These are phyloP conservation scores for Sebastes vulpes DNA, from an alignment of 2,797 vertebrate genomes.

Conservation along the genomic window DNA sequence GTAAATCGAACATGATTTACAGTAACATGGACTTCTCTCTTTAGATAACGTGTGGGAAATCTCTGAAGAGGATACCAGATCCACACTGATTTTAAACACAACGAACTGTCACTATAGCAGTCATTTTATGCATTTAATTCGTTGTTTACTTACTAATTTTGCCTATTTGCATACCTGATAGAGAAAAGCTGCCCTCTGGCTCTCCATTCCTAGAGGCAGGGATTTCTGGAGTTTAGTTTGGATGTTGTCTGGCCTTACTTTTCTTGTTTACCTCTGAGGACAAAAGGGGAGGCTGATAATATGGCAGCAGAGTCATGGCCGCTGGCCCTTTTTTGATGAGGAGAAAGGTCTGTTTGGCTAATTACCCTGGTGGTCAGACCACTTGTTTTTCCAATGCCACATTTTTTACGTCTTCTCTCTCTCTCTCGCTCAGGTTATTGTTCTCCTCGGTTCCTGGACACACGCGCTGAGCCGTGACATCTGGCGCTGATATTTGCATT, in stretches of 20 bases:
- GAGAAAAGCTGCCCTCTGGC: conserved; percentile 57
- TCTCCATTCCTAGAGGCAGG: conserved; percentile 52
- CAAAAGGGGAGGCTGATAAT: conserved; percentile 69
- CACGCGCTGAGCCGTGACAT: conserved; percentile 59
- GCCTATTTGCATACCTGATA: conserved; percentile 45
- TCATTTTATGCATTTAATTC: conserved; percentile 54
- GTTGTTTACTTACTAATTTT: conserved; percentile 51
- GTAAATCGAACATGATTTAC: conserved; percentile 36
- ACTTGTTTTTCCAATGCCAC: conserved; percentile 64
- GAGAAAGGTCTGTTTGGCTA: conserved; percentile 78
- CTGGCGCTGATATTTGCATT: conserved; percentile 72
- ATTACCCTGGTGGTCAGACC: conserved; percentile 75
- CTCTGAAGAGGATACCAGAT: background rate
- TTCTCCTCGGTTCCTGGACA: conserved; percentile 32
- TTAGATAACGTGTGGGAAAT: conserved; percentile 29
- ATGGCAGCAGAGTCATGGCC: conserved; percentile 75
- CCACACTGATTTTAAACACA: conserved; percentile 11
- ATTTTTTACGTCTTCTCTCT: conserved; percentile 41
- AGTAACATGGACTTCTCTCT: conserved; percentile 30
- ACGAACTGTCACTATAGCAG: conserved; percentile 9
- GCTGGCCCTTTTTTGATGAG: conserved; percentile 77
- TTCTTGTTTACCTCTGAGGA: conserved; percentile 77
- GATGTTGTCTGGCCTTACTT: conserved; percentile 68
- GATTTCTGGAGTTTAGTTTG: conserved; percentile 70
- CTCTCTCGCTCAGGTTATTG: conserved; percentile 45